A percentile compares a stretch with the other conserved stretches of the same genome.
Conservation (phyloP, 1,140 invertebrate genomes). For the Drosophila navojoa region DNA sequence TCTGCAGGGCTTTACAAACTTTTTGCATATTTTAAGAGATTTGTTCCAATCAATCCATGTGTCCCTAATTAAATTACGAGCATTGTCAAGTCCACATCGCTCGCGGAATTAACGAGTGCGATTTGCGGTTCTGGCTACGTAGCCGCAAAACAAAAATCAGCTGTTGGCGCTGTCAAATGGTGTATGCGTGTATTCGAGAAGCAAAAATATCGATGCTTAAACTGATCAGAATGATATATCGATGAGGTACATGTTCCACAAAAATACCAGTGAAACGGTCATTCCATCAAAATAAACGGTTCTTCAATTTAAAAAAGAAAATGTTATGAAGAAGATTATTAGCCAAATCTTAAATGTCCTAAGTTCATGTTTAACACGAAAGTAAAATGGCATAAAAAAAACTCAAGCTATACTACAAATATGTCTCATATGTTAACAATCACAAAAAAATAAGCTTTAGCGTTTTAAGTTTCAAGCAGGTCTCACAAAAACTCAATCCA, state of each 20-base stretch:
- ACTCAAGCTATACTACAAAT: too few relatives aligned
- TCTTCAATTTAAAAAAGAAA: too few relatives aligned
- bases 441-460: too few relatives aligned
- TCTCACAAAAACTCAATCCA: too few relatives aligned
- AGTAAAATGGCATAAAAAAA: too few relatives aligned
- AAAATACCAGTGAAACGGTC: neutral
- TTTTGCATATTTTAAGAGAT: slow-evolving; percentile 49
- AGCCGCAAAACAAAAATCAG: slow-evolving; percentile 51
- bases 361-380: too few relatives aligned
- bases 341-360: too few relatives aligned
- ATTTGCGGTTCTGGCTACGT: slow-evolving; percentile 46
- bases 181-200: neutral
- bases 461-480: too few relatives aligned
- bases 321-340: too few relatives aligned
- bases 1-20: slow-evolving; percentile 8
- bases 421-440: too few relatives aligned
- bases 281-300: too few relatives aligned
- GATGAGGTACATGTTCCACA: neutral
- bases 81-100: slow-evolving; percentile 52
- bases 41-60: slow-evolving; percentile 38
- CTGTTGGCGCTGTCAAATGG: slow-evolving; percentile 17
- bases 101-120: slow-evolving; percentile 47
- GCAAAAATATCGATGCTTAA: neutral
- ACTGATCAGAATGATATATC: neutral
- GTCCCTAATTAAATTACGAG: slow-evolving; percentile 67